phyloP scores from a whole-genome alignment of 2,113 vertebrate genomes.

The Labeo rohita region DNA sequence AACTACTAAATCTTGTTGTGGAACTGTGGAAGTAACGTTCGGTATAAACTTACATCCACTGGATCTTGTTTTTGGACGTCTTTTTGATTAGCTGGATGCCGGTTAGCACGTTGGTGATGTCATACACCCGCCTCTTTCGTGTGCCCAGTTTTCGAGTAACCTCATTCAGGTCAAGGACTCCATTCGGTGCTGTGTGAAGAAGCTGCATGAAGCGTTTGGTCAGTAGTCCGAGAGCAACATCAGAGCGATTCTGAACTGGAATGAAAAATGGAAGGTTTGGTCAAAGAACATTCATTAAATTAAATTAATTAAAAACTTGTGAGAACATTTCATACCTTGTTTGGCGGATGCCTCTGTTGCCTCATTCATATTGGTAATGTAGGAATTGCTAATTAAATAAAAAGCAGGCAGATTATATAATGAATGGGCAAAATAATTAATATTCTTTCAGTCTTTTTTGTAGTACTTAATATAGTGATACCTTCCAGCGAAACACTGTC shows the following conservation, averaged over 20 bases:
- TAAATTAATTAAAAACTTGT: neutral
- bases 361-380: neutral
- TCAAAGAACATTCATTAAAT: neutral
- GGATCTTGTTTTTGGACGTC: conserved; percentile 82
- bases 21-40: neutral
- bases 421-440: neutral
- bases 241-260: conserved; percentile 72
- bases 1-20: neutral
- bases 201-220: conserved; percentile 87
- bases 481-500: neutral
- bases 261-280: neutral
- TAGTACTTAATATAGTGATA: neutral
- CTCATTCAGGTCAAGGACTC: conserved; percentile 84
- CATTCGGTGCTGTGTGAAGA: conserved; percentile 77
- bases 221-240: conserved; percentile 80
- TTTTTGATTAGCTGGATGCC: conserved; percentile 85
- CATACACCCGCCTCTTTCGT: conserved; percentile 84
- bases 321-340: neutral
- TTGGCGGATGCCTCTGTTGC: neutral
- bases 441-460: neutral
- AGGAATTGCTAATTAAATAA: neutral
- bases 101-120: conserved; percentile 87
- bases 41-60: conserved; percentile 87
- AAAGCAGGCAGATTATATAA: neutral
- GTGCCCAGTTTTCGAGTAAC: conserved; percentile 78